These are phyloP conservation scores for Falco cherrug DNA, from an alignment of 2,797 vertebrate species.

Conservation along the genomic window DNA sequence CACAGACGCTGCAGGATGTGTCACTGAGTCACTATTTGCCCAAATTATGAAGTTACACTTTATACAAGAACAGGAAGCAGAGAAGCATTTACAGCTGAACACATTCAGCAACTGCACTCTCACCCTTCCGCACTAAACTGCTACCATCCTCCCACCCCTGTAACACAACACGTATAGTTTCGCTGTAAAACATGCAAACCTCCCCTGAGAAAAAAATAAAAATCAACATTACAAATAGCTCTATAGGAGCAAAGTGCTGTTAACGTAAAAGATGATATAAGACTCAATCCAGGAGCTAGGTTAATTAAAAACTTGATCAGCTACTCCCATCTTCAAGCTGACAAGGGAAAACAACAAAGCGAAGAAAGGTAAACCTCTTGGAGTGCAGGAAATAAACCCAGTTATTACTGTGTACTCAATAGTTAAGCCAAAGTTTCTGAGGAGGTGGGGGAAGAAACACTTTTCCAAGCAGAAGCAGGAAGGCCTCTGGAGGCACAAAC, in stretches of 20 bases:
- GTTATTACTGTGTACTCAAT: accelerated
- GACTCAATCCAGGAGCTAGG: not conserved
- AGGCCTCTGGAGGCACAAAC: not conserved
- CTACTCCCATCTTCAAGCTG: not conserved
- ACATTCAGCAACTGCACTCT: not conserved
- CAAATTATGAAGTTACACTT: not conserved
- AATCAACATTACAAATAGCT: not conserved
- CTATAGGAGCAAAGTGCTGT: not conserved
- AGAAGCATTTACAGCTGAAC: not conserved
- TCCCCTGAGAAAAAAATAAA: not conserved
- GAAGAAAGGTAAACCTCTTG: not conserved
- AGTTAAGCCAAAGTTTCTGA: not conserved
- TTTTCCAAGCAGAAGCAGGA: not conserved
- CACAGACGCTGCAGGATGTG: not conserved
- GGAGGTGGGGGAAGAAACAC: no score
- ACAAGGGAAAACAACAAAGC: not conserved
- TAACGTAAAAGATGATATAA: not conserved
- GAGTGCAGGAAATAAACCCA: not conserved
- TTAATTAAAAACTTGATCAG: not conserved
- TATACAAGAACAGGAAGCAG: not conserved
- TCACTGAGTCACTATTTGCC: not conserved
- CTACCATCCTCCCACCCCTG: not conserved
- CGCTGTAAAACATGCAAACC: not conserved
- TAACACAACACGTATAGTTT: accelerated
- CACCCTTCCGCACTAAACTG: not conserved